A percentile compares a stretch with the other conserved stretches of the same genome.
These are phyloP conservation scores for Dolichomitus sp. DNA, from an alignment of 2,888 invertebrate species.

Conservation along the genomic window DNA sequence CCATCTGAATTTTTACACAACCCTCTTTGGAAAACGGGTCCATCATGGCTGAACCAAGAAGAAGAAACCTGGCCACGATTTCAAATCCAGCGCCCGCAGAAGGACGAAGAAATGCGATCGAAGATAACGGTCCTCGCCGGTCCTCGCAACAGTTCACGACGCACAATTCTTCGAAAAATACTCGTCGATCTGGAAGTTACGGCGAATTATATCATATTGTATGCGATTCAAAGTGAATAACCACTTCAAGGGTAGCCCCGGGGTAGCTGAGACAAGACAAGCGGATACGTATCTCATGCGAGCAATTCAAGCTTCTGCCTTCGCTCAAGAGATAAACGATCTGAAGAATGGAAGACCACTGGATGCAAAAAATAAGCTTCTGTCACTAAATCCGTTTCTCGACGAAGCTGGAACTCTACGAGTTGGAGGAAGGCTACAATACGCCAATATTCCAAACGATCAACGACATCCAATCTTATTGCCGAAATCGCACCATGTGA, in stretches of 20 bases:
- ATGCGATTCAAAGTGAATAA: slow-evolving; percentile 48
- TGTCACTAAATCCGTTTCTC: slow-evolving; percentile 65
- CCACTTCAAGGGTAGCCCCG: slow-evolving; percentile 1
- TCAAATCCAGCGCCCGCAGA: slow-evolving; percentile 15
- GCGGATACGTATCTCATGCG: neutral
- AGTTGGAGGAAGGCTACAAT: slow-evolving; percentile 74
- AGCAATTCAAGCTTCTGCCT: slow-evolving; percentile 8
- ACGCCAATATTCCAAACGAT: slow-evolving; percentile 63
- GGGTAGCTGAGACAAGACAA: slow-evolving; percentile 17
- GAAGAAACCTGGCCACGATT: slow-evolving; percentile 25
- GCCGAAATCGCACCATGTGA: slow-evolving; percentile 70
- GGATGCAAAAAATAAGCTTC: neutral
- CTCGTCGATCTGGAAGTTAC: slow-evolving; percentile 52
- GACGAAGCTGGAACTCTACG: slow-evolving; percentile 68
- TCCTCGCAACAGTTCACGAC: neutral
- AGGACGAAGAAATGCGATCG: neutral
- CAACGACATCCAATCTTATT: slow-evolving; percentile 74
- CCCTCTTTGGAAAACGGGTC: slow-evolving; percentile 30
- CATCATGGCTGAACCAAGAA: slow-evolving; percentile 28
- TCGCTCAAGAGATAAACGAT: slow-evolving; percentile 17
- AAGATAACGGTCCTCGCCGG: slow-evolving; percentile 14
- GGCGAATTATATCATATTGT: slow-evolving; percentile 48
- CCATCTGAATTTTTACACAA: too few relatives aligned
- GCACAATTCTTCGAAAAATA: slow-evolving; percentile 26
- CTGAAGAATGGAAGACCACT: slow-evolving; percentile 8